Conservation (phyloP, 2,888 invertebrate species). For the Andrena bucephala region DNA sequence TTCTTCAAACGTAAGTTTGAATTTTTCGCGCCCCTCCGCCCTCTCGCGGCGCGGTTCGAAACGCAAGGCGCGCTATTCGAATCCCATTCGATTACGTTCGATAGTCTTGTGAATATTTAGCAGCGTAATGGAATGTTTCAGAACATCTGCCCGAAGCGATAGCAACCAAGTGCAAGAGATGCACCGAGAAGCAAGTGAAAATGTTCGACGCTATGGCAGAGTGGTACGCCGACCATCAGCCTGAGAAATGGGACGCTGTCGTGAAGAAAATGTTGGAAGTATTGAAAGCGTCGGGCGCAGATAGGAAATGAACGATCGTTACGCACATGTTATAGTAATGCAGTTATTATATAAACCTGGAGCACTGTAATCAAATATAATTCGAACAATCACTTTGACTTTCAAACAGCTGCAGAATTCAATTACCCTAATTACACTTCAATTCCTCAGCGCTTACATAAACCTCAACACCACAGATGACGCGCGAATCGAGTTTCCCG, state of each 20-base stretch:
- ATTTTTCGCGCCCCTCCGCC: not conserved
- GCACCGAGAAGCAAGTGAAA: conserved; percentile 27
- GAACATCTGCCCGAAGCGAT: conserved; percentile 17
- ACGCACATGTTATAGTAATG: not conserved
- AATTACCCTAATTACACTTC: not conserved
- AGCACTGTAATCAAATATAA: not conserved
- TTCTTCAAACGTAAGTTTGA: conserved; percentile 37
- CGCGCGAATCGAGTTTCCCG: conserved; percentile 1
- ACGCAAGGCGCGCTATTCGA: too few relatives aligned
- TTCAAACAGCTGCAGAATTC: not conserved
- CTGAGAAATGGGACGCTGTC: conserved; percentile 1
- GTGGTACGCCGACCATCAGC: conserved; percentile 20
- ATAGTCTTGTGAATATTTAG: not conserved
- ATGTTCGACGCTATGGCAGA: not conserved
- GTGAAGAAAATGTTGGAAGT: not conserved
- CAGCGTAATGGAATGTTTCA: conserved; percentile 3
- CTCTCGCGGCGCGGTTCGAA: too few relatives aligned
- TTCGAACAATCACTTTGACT: not conserved
- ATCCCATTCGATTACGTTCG: too few relatives aligned
- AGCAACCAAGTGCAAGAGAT: conserved; percentile 33
- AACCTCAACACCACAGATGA: too few relatives aligned
- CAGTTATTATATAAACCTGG: not conserved
- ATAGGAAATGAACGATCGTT: not conserved
- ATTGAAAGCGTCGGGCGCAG: not conserved
- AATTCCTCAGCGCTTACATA: too few relatives aligned